phyloP scores from a whole-genome alignment of 2,113 vertebrate genomes.

The human region GRCh38 chr7:26462001-26462500 shows the following conservation, averaged over 20 bases:
- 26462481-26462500: not conserved
- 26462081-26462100: not conserved
- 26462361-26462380: not conserved
- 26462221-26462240: not conserved
- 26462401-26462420: not conserved
- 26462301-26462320: not conserved
- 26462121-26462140: not conserved
- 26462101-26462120: not conserved
- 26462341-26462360: not conserved
- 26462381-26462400: not conserved
- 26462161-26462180: not conserved
- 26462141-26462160: not conserved
- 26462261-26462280: constrained; percentile 13
- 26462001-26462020: not conserved
- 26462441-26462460: not conserved
- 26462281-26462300: not conserved
- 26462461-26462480: not conserved
- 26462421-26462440: not conserved
- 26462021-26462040: not conserved
- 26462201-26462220: not conserved
- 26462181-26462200: not conserved
- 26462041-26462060: not conserved
- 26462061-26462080: not conserved
- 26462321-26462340: not conserved
- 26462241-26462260: not conserved